Conservation (phyloP, 2,113 vertebrate genomes). For the pig (Sus scrofa) region T2T-Sscrofa CM000819.6:96284501-96285000, state of each 20-base stretch:
- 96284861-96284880: not conserved
- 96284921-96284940: not conserved
- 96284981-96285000: not conserved
- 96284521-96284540: not conserved
- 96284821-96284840: not conserved
- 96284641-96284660: not conserved
- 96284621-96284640: not conserved
- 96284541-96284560: not conserved
- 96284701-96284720: not conserved
- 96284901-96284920: not conserved
- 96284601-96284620: not conserved
- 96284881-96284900: not conserved
- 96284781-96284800: not conserved
- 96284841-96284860: constrained; percentile 10
- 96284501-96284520: not conserved
- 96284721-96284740: not conserved
- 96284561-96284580: not conserved
- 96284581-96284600: not conserved
- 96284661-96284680: not conserved
- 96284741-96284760: not conserved
- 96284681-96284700: not conserved
- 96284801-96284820: constrained; percentile 18
- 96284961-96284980: not conserved
- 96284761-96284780: not conserved
- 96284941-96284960: not conserved